Evolutionary conservation across 2,888 invertebrate species (phyloP), one percentile per base, ranked within the genome.

Genomic region (Pyrrhia umbra): DNA sequence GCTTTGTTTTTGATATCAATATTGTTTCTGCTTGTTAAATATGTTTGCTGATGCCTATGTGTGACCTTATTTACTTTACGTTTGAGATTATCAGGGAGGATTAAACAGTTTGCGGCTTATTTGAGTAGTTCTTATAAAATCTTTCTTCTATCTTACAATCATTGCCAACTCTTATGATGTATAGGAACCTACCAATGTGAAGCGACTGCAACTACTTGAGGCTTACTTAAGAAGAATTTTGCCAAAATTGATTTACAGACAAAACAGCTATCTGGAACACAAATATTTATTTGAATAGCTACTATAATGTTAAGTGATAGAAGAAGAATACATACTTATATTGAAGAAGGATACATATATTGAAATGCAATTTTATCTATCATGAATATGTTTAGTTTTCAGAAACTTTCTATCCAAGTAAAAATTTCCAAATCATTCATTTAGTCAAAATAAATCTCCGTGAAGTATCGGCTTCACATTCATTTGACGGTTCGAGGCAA

Each of bases 401-500:
- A 20, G 40, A 46, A 18, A 3, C 20, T 20, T 46, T 9, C n/a
- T 13, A 58, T 13, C 13, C 13, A 18, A 43, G 16, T 8, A 49
- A 23, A 27, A 16, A 30, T 8, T 20, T 16, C 10, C 49, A 9
- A 42, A 25, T 50, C 68, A 66, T 54, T 46, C 40, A 54, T 25
- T 57, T 43, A 51, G 30, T 6, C 45, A 52, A 68, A 75, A 68
- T 60, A 67, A 68, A 68, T 64, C 50, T 54, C 45, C 20, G 52
- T 56, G 18, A 67, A 71, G 66, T 51, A 56, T 68, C 37, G 42
- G 40, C 13, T 54, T 56, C 37, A 9, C 62, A 69, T 77, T 72
- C 69, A 69, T 72, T 68, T 65, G 47, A 43, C 50, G 52, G 34
- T 23, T 25, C 56, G 49, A 49, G 59, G 49, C 20, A 64, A 79